These are phyloP conservation scores for Carabus problematicus DNA, from an alignment of 2,888 invertebrate species.

Conservation along the genomic window DNA sequence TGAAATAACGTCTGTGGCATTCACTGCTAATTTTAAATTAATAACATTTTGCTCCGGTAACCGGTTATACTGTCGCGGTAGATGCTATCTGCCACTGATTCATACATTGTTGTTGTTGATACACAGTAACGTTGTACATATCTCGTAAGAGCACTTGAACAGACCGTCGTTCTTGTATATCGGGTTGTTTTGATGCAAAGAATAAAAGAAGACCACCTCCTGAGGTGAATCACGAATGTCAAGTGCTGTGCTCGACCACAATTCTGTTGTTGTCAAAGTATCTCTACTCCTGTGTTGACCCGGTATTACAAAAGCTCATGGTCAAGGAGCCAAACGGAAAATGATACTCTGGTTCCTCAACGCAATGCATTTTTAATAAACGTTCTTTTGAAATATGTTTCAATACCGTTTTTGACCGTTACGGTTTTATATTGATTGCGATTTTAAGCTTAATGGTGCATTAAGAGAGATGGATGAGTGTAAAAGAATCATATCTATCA, in stretches of 20 bases:
- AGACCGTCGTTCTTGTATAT: slow-evolving; percentile 9
- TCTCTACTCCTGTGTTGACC: no score
- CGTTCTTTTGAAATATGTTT: slow-evolving; percentile 6
- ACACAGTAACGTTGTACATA: not conserved
- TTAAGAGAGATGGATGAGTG: no score
- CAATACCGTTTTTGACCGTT: slow-evolving; percentile 13
- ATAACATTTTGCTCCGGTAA: slow-evolving; percentile 32
- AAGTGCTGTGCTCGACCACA: slow-evolving; percentile 9
- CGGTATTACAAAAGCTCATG: no score
- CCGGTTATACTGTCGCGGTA: slow-evolving; percentile 23
- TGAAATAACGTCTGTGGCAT: slow-evolving; percentile 38
- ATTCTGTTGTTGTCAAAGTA: no score
- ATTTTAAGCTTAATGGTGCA: no score
- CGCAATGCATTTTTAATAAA: slow-evolving; percentile 36
- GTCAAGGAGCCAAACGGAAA: slow-evolving; percentile 21
- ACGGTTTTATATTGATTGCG: not conserved
- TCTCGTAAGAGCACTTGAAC: slow-evolving; percentile 18
- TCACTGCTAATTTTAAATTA: slow-evolving; percentile 40
- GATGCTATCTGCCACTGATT: not conserved
- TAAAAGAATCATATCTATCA: no score
- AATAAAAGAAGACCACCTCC: slow-evolving; percentile 27
- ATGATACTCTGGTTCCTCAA: slow-evolving; percentile 16
- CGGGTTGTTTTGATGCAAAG: slow-evolving; percentile 30
- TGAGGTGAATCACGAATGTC: slow-evolving; percentile 28
- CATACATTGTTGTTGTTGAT: slow-evolving; percentile 24